These are phyloP conservation scores for Hypomecis atomaria DNA, from an alignment of 2,888 invertebrate genomes.

Conservation along the genomic window DNA sequence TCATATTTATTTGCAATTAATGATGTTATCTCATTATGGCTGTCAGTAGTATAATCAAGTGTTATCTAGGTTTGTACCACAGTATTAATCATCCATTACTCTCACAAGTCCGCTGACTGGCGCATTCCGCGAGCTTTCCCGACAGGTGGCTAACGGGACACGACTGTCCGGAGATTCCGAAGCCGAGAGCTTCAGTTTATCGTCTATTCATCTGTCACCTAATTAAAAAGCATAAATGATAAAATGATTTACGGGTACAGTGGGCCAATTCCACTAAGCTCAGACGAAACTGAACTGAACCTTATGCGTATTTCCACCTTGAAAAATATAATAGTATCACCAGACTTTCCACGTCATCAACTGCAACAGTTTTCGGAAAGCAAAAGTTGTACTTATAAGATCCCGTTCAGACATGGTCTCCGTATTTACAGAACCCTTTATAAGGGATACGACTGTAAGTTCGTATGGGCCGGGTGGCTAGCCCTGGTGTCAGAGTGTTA, in stretches of 20 bases:
- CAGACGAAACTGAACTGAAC: too few species aligned
- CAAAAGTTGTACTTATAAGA: too few species aligned
- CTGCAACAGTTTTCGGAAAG: too few species aligned
- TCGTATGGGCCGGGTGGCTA: too few species aligned
- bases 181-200: constrained; percentile 2
- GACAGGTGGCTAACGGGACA: constrained; percentile 38
- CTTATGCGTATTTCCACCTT: too few species aligned
- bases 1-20: constrained; percentile 4
- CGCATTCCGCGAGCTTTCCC: constrained; percentile 36
- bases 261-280: too few species aligned
- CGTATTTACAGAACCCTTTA: too few species aligned
- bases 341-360: too few species aligned
- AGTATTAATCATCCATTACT: constrained; percentile 21
- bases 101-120: constrained; percentile 34
- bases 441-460: too few species aligned
- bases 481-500: too few species aligned
- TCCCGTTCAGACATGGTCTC: too few species aligned
- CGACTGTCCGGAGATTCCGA: constrained; percentile 1
- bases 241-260: constrained; percentile 3
- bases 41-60: constrained; percentile 13
- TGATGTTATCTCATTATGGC: constrained; percentile 14
- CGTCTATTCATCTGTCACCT: constrained; percentile 15
- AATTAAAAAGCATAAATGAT: constrained; percentile 7
- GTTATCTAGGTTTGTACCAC: constrained; percentile 4
- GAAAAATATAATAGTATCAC: too few species aligned